These are phyloP conservation scores for Hormaphis cornu DNA, from an alignment of 1,140 invertebrate species.

Conservation along the genomic window DNA sequence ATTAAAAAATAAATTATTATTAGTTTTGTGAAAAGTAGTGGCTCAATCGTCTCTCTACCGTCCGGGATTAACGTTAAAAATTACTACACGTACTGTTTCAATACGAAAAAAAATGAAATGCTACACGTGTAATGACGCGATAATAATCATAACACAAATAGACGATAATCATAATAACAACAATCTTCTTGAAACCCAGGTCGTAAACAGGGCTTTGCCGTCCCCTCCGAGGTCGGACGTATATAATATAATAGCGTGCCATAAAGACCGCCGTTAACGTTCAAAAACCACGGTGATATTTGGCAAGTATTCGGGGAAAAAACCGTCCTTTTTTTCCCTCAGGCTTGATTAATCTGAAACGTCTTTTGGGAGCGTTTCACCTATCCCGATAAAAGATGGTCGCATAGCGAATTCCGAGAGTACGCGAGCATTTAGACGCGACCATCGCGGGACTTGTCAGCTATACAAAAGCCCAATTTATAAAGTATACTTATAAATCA, in stretches of 20 bases:
- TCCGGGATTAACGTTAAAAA: too few relatives aligned
- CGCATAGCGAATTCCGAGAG: background rate
- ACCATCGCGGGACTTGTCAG: too few relatives aligned
- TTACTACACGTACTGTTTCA: too few relatives aligned
- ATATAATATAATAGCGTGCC: conserved; percentile 2
- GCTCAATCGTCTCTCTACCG: too few relatives aligned
- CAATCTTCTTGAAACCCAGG: background rate
- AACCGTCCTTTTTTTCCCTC: background rate
- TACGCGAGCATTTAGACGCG: too few relatives aligned
- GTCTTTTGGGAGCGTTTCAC: conserved; percentile 18
- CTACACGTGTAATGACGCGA: too few relatives aligned
- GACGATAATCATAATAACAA: background rate
- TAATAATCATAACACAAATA: background rate
- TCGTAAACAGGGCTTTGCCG: background rate
- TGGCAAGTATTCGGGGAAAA: conserved; percentile 8
- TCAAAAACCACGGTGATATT: background rate
- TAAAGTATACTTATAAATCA: too few relatives aligned
- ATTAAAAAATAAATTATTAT: too few relatives aligned
- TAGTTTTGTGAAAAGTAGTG: too few relatives aligned
- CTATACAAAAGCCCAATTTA: too few relatives aligned
- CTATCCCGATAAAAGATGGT: background rate
- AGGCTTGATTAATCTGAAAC: conserved; percentile 23
- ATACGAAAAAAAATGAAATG: too few relatives aligned
- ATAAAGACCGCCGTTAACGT: conserved; percentile 9
- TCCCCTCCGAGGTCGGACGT: background rate